phyloP scores from a whole-genome alignment of 2,888 invertebrate genomes.

The Cinara cedri region DNA sequence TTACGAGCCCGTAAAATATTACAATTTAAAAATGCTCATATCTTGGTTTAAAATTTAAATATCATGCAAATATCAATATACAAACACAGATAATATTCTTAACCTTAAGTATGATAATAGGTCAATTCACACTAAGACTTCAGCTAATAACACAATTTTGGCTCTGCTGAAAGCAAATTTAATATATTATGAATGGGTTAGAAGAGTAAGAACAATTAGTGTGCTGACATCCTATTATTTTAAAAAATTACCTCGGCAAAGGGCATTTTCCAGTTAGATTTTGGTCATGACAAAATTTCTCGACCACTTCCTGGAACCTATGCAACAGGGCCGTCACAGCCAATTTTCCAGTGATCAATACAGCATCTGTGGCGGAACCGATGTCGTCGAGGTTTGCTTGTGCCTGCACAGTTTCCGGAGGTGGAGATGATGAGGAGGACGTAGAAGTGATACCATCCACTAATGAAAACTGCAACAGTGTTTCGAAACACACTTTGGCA shows the following conservation, averaged over 20 bases:
- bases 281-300: slow-evolving; percentile 84
- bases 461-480: slow-evolving; percentile 89
- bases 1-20: no score
- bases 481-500: slow-evolving; percentile 95
- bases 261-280: slow-evolving; percentile 84
- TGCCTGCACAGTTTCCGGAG: not conserved
- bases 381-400: not conserved
- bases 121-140: no score
- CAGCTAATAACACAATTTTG: no score
- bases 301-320: slow-evolving; percentile 90
- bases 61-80: no score
- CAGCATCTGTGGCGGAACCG: slow-evolving; percentile 26
- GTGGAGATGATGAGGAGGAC: slow-evolving; percentile 63
- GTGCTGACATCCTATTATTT: slow-evolving; percentile 6
- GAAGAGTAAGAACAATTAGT: not conserved
- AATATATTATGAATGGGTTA: not conserved
- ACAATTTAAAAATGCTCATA: no score
- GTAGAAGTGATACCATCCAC: slow-evolving; percentile 71
- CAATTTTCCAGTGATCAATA: slow-evolving; percentile 67
- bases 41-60: no score
- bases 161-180: no score
- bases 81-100: no score
- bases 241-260: slow-evolving; percentile 79
- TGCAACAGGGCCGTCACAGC: slow-evolving; percentile 92
- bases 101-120: no score